Percentiles rank a stretch among this genome's conserved stretches.
These are phyloP conservation scores for Limnephilus auricula DNA, from an alignment of 2,888 invertebrate genomes.

Conservation along the genomic window DNA sequence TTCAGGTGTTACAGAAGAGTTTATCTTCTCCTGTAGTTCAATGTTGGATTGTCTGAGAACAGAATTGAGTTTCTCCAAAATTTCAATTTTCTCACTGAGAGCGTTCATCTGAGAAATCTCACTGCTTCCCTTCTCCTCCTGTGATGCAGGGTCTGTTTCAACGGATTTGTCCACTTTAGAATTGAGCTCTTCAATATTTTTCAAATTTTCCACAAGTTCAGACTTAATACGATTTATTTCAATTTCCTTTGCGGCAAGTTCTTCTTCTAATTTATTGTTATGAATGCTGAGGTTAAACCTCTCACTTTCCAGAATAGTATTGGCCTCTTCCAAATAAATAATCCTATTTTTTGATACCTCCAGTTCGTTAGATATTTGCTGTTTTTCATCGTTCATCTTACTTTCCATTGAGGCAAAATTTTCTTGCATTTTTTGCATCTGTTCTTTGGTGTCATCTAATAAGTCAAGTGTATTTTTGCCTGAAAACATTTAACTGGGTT, in stretches of 20 bases:
- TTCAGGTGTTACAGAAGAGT: slow-evolving; percentile 43
- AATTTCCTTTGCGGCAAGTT: slow-evolving; percentile 75
- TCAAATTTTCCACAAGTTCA: slow-evolving; percentile 67
- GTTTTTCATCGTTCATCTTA: slow-evolving; percentile 84
- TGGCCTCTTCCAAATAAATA: slow-evolving; percentile 77
- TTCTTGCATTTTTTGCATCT: slow-evolving; percentile 89
- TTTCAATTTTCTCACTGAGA: slow-evolving; percentile 75
- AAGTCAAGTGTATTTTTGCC: slow-evolving; percentile 84
- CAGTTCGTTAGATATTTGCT: slow-evolving; percentile 77
- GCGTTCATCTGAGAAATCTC: slow-evolving; percentile 75
- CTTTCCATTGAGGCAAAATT: slow-evolving; percentile 85
- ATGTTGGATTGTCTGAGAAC: slow-evolving; percentile 76
- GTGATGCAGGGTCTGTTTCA: slow-evolving; percentile 71
- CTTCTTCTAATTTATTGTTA: slow-evolving; percentile 77
- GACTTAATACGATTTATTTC: slow-evolving; percentile 69
- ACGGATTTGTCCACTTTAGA: slow-evolving; percentile 69
- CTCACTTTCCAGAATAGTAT: slow-evolving; percentile 75
- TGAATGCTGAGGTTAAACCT: slow-evolving; percentile 77
- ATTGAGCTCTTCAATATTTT: slow-evolving; percentile 71
- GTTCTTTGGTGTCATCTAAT: slow-evolving; percentile 87
- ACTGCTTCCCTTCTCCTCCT: slow-evolving; percentile 79
- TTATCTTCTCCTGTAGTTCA: slow-evolving; percentile 63
- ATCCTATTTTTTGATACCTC: slow-evolving; percentile 79
- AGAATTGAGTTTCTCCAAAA: slow-evolving; percentile 76
- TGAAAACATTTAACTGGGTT: slow-evolving; percentile 64